phyloP scores from a whole-genome alignment of 2,888 invertebrate genomes.

The Trachelus troglodyta region DNA sequence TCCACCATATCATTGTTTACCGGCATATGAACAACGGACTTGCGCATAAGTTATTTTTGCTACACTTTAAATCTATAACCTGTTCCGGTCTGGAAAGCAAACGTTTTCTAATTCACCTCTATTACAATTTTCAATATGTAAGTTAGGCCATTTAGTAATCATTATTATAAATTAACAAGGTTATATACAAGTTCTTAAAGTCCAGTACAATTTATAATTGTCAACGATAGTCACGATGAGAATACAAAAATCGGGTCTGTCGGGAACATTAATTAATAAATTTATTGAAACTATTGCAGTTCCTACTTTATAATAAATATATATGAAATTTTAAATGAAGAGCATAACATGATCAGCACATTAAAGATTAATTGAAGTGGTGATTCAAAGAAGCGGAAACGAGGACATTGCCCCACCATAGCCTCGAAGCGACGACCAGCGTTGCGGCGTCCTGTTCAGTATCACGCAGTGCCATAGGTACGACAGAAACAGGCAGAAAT shows the following conservation, averaged over 20 bases:
- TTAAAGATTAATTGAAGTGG: not conserved
- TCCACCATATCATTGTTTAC: not conserved
- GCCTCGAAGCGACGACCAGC: not conserved
- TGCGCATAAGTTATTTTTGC: not conserved
- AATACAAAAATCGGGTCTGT: not conserved
- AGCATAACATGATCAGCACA: not conserved
- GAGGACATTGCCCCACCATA: not conserved
- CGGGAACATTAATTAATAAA: not conserved
- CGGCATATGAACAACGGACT: not conserved
- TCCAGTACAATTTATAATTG: not conserved
- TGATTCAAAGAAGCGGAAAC: not conserved
- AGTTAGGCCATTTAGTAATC: not conserved
- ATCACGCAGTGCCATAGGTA: not conserved
- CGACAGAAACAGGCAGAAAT: slow-evolving; percentile 1
- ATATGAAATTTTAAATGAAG: not conserved
- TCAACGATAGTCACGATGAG: not conserved
- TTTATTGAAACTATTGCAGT: not conserved
- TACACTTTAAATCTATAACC: not conserved
- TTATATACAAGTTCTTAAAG: not conserved
- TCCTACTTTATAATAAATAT: not conserved
- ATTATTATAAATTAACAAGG: not conserved
- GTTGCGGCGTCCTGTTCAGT: not conserved
- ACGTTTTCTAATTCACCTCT: not conserved
- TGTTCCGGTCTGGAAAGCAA: not conserved
- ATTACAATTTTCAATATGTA: not conserved